phyloP scores from a whole-genome alignment of 2,888 invertebrate species.

The Heteropelma amictum region DNA sequence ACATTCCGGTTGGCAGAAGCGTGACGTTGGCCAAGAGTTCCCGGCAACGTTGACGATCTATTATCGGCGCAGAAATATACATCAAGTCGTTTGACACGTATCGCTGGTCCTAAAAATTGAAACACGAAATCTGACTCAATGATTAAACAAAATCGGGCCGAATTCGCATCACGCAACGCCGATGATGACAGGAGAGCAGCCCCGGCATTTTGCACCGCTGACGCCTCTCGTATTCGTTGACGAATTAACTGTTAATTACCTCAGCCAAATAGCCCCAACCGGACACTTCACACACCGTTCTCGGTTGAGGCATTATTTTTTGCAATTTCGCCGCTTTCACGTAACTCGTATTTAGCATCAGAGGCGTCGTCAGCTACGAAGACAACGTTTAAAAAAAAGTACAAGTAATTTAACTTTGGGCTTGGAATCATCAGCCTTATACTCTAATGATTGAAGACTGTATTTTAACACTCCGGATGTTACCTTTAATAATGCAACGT shows the following conservation, averaged over 20 bases:
- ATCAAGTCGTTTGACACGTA: slow-evolving; percentile 62
- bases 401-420: too few species aligned
- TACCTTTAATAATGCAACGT: slow-evolving; percentile 68
- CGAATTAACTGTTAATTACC: slow-evolving; percentile 59
- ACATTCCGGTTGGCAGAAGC: slow-evolving; percentile 61
- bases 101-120: slow-evolving; percentile 43
- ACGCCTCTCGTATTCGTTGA: too few species aligned
- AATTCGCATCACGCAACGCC: too few species aligned
- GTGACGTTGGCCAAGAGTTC: slow-evolving; percentile 59
- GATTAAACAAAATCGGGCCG: neutral
- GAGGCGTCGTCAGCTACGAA: slow-evolving; percentile 63
- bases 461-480: neutral
- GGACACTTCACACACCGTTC: slow-evolving; percentile 63
- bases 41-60: slow-evolving; percentile 57
- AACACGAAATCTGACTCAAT: neutral
- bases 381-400: too few species aligned
- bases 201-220: too few species aligned
- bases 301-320: neutral
- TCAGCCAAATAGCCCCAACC: slow-evolving; percentile 69
- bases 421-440: too few species aligned
- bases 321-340: slow-evolving; percentile 49
- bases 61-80: slow-evolving; percentile 68
- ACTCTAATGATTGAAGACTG: too few species aligned
- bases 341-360: slow-evolving; percentile 52
- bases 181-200: too few species aligned